Percentiles rank a stretch among this genome's conserved stretches.
Evolutionary conservation across 1,140 invertebrate species (phyloP).

Genomic region (Drosophila burlai): DNA sequence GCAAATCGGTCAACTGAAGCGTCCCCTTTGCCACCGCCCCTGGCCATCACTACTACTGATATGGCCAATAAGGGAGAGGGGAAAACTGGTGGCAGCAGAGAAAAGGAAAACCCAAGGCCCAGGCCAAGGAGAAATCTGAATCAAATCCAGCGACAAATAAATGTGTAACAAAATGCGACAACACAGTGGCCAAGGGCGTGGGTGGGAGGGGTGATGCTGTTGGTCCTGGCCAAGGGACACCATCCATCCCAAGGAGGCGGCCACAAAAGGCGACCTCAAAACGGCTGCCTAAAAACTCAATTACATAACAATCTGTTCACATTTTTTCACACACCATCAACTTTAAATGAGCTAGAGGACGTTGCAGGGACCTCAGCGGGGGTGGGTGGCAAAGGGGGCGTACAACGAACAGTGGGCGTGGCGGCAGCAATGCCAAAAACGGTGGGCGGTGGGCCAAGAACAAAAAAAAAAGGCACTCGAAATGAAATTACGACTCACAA

Average conservation of each 20-base stretch:
- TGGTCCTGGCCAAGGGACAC: conserved; percentile 36
- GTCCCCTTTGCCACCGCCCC: neutral
- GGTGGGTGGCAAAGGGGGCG: conserved; percentile 3
- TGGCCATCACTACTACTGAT: conserved; percentile 19
- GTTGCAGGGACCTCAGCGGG: neutral
- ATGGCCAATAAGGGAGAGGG: conserved; percentile 46
- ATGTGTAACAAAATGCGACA: conserved; percentile 74
- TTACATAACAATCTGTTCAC: conserved; percentile 85
- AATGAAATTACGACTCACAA: conserved; percentile 74
- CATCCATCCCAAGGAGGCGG: conserved; percentile 47
- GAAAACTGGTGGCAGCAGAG: conserved; percentile 5
- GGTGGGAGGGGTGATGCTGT: neutral
- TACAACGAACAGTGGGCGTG: conserved; percentile 51
- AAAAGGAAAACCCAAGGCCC: conserved; percentile 8
- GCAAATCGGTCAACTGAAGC: conserved; percentile 71
- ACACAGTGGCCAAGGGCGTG: conserved; percentile 24
- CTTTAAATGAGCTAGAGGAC: conserved; percentile 78
- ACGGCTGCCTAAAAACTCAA: conserved; percentile 84
- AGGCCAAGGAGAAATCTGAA: conserved; percentile 44
- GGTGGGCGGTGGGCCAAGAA: conserved; percentile 56
- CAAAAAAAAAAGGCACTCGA: conserved; percentile 66
- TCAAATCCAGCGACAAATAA: conserved; percentile 82
- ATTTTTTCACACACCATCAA: conserved; percentile 85
- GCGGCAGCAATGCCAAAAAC: conserved; percentile 68
- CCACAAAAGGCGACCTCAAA: conserved; percentile 82